phyloP scores from a whole-genome alignment of 2,888 invertebrate genomes.

The Crossocerus cetratus region DNA sequence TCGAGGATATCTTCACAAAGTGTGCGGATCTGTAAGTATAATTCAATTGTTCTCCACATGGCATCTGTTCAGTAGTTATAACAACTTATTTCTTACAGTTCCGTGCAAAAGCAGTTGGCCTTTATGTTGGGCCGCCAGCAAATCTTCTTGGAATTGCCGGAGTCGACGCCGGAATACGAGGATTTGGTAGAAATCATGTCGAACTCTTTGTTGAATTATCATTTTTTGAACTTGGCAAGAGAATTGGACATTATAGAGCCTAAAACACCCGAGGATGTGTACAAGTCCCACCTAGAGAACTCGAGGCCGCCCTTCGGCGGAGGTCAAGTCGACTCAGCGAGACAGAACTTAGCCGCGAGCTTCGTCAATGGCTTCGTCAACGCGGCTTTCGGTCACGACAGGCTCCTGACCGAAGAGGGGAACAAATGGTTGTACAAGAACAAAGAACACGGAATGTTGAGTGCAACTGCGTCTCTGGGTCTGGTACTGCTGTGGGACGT shows the following conservation, averaged over 20 bases:
- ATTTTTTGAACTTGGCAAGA: slow-evolving; percentile 94
- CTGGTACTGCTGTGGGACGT: slow-evolving; percentile 98
- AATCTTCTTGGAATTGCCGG: slow-evolving; percentile 88
- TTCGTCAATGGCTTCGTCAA: slow-evolving; percentile 99
- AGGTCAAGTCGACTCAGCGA: slow-evolving; percentile 93
- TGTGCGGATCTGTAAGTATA: slow-evolving; percentile 89
- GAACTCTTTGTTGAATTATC: slow-evolving; percentile 94
- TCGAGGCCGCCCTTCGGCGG: slow-evolving; percentile 86
- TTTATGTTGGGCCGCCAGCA: slow-evolving; percentile 98
- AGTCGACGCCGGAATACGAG: slow-evolving; percentile 82
- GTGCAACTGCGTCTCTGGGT: slow-evolving; percentile 97
- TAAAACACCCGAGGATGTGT: slow-evolving; percentile 99
- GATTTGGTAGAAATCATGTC: slow-evolving; percentile 93
- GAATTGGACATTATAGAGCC: slow-evolving; percentile 99
- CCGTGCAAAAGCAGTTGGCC: slow-evolving; percentile 94
- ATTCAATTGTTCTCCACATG: neutral
- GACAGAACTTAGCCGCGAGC: slow-evolving; percentile 97
- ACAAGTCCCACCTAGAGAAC: slow-evolving; percentile 97
- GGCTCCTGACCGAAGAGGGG: slow-evolving; percentile 92
- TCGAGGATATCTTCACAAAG: slow-evolving; percentile 89
- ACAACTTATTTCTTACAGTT: slow-evolving; percentile 78
- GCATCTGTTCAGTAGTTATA: neutral
- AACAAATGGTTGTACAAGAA: slow-evolving; percentile 93
- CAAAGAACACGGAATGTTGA: slow-evolving; percentile 98
- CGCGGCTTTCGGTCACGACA: slow-evolving; percentile 97